phyloP scores from a whole-genome alignment of 1,140 invertebrate species.

The Hylaeus anthracinus region DNA sequence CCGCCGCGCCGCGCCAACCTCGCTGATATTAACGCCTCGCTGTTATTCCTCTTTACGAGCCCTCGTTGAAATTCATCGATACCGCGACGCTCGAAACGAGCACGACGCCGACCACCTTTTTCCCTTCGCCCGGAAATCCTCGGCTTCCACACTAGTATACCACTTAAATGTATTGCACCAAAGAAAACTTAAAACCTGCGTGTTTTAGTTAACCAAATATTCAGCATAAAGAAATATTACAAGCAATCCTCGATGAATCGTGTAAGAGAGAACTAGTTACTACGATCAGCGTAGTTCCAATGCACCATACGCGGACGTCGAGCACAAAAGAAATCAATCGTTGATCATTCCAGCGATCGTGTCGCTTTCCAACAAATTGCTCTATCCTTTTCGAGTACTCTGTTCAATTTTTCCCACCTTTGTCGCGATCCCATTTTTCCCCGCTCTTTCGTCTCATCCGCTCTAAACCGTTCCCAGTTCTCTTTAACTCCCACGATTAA shows the following conservation, averaged over 20 bases:
- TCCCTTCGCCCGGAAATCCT: neutral
- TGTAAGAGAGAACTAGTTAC: neutral
- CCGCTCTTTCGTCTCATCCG: neutral
- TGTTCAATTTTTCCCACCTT: slow-evolving; percentile 18
- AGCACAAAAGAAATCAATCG: slow-evolving; percentile 38
- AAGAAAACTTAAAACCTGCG: no score
- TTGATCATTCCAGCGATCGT: slow-evolving; percentile 20
- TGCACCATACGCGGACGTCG: no score
- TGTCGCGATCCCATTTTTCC: neutral
- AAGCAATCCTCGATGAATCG: neutral
- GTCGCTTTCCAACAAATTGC: slow-evolving; percentile 32
- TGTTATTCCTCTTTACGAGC: neutral
- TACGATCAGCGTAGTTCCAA: no score
- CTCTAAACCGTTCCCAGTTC: neutral
- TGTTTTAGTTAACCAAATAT: no score
- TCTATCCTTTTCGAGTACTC: slow-evolving; percentile 20
- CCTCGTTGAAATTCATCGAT: slow-evolving; percentile 16
- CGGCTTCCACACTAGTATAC: no score
- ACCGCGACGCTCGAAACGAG: slow-evolving; percentile 20
- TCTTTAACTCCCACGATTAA: slow-evolving; percentile 4
- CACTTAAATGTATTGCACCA: no score
- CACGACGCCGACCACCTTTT: neutral
- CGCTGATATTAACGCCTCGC: slow-evolving; percentile 29
- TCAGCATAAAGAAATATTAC: no score
- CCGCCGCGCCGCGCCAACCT: neutral